phyloP scores from a whole-genome alignment of 2,797 vertebrate species.

The Aselliscus stoliczkanus region DNA sequence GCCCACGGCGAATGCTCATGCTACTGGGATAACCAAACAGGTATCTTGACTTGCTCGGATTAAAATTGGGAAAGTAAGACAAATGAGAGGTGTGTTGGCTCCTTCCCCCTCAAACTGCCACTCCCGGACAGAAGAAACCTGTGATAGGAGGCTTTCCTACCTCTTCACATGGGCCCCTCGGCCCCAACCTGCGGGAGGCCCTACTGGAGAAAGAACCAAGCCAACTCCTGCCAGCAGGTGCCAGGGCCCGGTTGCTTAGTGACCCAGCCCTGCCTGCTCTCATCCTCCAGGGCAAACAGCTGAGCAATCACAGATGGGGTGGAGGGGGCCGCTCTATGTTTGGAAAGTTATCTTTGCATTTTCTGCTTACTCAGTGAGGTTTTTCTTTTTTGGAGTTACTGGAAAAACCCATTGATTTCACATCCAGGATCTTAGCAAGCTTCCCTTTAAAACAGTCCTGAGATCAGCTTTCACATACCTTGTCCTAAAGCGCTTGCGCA shows the following conservation, averaged over 20 bases:
- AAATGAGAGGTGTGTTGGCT: neutral
- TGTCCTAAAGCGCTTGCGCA: neutral
- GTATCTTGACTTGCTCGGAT: neutral
- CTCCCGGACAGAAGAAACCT: neutral
- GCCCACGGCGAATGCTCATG: neutral
- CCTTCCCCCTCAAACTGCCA: neutral
- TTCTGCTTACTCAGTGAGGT: slow-evolving; percentile 35
- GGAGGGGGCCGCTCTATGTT: neutral
- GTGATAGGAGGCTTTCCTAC: rapidly evolving
- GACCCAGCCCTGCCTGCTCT: neutral
- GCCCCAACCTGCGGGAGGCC: rapidly evolving
- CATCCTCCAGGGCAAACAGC: slow-evolving; percentile 14
- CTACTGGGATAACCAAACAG: rapidly evolving
- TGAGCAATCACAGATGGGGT: slow-evolving; percentile 1
- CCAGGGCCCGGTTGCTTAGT: slow-evolving; percentile 46
- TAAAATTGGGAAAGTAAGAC: neutral
- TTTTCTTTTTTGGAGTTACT: slow-evolving; percentile 2
- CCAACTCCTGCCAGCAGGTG: neutral
- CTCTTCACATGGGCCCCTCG: neutral
- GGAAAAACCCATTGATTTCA: neutral
- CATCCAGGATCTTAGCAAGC: neutral
- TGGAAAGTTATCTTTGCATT: neutral
- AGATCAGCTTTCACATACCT: neutral
- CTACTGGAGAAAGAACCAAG: neutral
- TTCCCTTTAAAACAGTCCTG: neutral